phyloP scores from a whole-genome alignment of 2,113 vertebrate genomes.

The Aldabrachelys gigantea region DNA sequence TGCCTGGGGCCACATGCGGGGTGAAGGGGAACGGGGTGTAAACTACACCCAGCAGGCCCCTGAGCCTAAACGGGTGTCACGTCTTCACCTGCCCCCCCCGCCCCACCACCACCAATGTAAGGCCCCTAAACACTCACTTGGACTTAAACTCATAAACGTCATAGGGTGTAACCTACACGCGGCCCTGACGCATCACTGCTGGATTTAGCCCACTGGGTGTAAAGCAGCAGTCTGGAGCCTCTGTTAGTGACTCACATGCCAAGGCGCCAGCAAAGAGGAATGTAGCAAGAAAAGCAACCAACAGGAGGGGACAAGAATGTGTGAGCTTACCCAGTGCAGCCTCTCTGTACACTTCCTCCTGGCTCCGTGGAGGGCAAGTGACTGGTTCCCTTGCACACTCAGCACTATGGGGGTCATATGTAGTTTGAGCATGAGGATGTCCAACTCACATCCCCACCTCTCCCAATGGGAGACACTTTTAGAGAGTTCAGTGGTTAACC shows the following conservation, averaged over 20 bases:
- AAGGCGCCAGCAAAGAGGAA: background rate
- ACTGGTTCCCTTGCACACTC: background rate
- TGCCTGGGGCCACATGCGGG: background rate
- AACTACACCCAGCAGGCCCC: background rate
- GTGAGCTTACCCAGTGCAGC: background rate
- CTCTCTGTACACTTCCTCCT: background rate
- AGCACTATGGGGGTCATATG: background rate
- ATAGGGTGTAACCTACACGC: background rate
- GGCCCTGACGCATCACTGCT: background rate
- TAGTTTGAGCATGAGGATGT: background rate
- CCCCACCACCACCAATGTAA: background rate
- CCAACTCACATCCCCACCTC: background rate
- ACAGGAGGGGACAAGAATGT: background rate
- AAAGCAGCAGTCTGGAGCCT: background rate
- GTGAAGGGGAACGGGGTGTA: background rate
- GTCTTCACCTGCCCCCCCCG: background rate
- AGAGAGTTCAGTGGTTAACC: too few relatives aligned
- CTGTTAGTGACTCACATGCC: background rate
- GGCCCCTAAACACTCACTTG: background rate
- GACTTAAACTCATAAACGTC: background rate
- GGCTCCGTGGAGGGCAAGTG: background rate
- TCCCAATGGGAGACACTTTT: background rate
- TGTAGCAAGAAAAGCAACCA: background rate
- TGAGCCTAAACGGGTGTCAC: background rate
- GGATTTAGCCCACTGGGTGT: background rate